phyloP scores from a whole-genome alignment of 2,888 invertebrate species.

The Pristionchus exspectatus region DNA sequence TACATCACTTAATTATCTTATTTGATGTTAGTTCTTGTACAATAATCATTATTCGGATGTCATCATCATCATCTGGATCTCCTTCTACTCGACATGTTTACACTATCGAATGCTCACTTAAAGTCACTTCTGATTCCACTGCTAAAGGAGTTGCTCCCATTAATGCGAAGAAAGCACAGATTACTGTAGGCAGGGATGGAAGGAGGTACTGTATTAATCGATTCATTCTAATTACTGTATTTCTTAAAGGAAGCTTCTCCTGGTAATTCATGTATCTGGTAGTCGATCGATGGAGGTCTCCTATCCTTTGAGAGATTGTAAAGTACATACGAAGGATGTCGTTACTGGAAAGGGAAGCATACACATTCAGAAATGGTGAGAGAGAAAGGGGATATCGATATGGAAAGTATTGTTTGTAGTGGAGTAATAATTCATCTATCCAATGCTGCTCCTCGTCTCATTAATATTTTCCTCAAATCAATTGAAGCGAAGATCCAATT shows the following conservation, averaged over 20 bases:
- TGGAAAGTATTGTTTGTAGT: slow-evolving; percentile 48
- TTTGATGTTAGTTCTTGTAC: neutral
- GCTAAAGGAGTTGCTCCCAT: slow-evolving; percentile 59
- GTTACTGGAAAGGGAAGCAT: slow-evolving; percentile 64
- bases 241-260: slow-evolving; percentile 38
- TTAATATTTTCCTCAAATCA: slow-evolving; percentile 71
- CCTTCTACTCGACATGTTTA: slow-evolving; percentile 56
- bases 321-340: slow-evolving; percentile 58
- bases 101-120: slow-evolving; percentile 64
- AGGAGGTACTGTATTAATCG: slow-evolving; percentile 56
- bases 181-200: slow-evolving; percentile 69
- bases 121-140: slow-evolving; percentile 61
- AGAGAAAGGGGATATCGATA: neutral
- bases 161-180: slow-evolving; percentile 62
- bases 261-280: slow-evolving; percentile 26
- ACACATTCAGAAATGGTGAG: slow-evolving; percentile 65
- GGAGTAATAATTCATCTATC: slow-evolving; percentile 64
- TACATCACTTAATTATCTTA: neutral
- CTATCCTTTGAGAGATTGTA: slow-evolving; percentile 43
- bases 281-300: slow-evolving; percentile 32
- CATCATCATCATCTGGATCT: neutral
- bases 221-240: neutral
- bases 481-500: slow-evolving; percentile 70
- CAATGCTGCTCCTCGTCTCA: slow-evolving; percentile 68
- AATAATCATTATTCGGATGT: neutral